These are phyloP conservation scores for Arvicanthis niloticus DNA, from an alignment of 2,113 vertebrate species.

Conservation along the genomic window DNA sequence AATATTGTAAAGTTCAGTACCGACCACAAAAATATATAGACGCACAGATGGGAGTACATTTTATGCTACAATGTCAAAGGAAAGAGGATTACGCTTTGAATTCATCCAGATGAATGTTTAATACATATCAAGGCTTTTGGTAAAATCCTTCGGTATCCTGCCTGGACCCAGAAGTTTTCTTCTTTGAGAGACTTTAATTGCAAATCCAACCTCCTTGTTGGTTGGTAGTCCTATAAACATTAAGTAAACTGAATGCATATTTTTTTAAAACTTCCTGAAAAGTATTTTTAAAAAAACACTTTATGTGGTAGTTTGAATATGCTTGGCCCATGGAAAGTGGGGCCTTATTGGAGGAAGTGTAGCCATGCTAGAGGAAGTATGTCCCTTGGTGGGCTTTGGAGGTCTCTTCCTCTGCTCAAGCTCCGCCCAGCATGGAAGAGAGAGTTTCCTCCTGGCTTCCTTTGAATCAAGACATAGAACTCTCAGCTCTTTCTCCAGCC, in stretches of 20 bases:
- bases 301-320: too few relatives aligned
- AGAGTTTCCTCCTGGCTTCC: too few relatives aligned
- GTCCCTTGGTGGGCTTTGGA: too few relatives aligned
- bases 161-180: neutral
- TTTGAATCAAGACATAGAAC: too few relatives aligned
- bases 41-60: neutral
- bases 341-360: too few relatives aligned
- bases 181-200: slow-evolving; percentile 4
- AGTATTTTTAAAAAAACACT: neutral
- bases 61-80: neutral
- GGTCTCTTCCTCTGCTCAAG: too few relatives aligned
- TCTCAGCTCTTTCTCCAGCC: too few relatives aligned
- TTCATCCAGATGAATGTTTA: neutral
- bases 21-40: neutral
- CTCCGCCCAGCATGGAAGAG: too few relatives aligned
- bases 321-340: too few relatives aligned
- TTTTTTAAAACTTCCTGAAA: neutral
- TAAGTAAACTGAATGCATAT: slow-evolving; percentile 27
- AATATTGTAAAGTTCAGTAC: neutral
- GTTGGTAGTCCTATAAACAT: neutral
- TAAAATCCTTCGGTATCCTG: neutral
- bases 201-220: slow-evolving; percentile 41
- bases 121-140: neutral
- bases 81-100: slow-evolving; percentile 5
- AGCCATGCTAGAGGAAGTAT: too few relatives aligned